Conservation (phyloP, 2,797 vertebrate genomes). For the Scomberomorus guttatus region DNA sequence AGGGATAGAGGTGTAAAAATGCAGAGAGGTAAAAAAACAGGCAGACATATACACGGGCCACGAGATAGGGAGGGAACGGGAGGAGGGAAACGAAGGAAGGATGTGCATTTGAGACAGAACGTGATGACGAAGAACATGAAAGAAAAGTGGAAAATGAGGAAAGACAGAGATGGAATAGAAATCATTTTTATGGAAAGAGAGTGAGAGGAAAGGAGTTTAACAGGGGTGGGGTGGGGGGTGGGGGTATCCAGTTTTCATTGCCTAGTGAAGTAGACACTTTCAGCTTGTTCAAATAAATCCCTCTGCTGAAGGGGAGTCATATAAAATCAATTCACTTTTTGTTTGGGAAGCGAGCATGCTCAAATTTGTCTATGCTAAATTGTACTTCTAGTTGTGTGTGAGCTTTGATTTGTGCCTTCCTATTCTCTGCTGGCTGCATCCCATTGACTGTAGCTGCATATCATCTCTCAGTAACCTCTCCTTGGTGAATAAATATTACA, state of each 20-base stretch:
- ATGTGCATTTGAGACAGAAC: slow-evolving; percentile 40
- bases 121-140: slow-evolving; percentile 51
- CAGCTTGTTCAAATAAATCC: slow-evolving; percentile 73
- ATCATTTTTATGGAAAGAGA: slow-evolving; percentile 46
- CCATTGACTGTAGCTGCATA: slow-evolving; percentile 23
- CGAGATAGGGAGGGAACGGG: slow-evolving; percentile 27
- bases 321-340: slow-evolving; percentile 76
- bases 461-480: slow-evolving; percentile 34
- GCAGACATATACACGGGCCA: slow-evolving; percentile 28
- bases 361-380: slow-evolving; percentile 58
- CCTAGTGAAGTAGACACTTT: slow-evolving; percentile 71
- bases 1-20: slow-evolving; percentile 73
- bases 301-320: slow-evolving; percentile 68
- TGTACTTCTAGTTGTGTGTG: slow-evolving; percentile 44
- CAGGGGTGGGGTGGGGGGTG: background rate
- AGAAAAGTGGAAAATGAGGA: slow-evolving; percentile 68
- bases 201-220: slow-evolving; percentile 37
- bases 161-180: slow-evolving; percentile 39
- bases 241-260: slow-evolving; percentile 61
- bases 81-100: background rate
- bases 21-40: slow-evolving; percentile 54
- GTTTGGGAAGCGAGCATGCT: slow-evolving; percentile 60
- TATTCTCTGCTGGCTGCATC: slow-evolving; percentile 23
- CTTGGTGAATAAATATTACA: slow-evolving; percentile 18
- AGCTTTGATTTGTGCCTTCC: slow-evolving; percentile 31